phyloP scores from a whole-genome alignment of 2,113 vertebrate species.

The Zosterops pallidus region DNA sequence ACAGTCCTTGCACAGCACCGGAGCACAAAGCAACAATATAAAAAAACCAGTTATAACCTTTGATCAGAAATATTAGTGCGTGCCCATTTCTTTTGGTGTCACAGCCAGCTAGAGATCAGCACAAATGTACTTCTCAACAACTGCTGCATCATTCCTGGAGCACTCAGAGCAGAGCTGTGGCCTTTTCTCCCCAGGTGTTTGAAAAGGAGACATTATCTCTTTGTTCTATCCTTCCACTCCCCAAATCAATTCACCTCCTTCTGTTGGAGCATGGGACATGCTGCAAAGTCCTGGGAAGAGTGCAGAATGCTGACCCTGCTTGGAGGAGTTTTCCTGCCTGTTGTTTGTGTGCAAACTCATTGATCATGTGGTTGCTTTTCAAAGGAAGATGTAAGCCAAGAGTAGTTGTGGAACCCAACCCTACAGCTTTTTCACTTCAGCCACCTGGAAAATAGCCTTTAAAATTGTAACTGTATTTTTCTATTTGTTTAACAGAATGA shows the following conservation, averaged over 20 bases:
- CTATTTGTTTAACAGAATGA: slow-evolving; percentile 82
- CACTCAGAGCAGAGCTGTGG: background rate
- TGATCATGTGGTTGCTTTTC: background rate
- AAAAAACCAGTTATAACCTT: background rate
- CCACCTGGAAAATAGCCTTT: background rate
- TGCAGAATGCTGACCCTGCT: background rate
- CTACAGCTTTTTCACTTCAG: background rate
- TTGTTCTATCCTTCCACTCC: background rate
- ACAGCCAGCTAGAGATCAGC: background rate
- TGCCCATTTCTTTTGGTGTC: background rate
- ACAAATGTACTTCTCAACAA: background rate
- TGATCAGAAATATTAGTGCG: background rate
- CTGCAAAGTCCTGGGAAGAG: background rate
- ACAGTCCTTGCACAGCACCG: background rate
- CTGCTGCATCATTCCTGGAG: background rate
- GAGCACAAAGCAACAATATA: background rate
- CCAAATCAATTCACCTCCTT: background rate
- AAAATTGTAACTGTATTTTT: background rate
- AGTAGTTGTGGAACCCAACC: background rate
- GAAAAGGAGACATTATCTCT: background rate
- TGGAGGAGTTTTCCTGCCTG: background rate
- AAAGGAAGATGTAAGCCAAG: background rate
- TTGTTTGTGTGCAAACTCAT: background rate
- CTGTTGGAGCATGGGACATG: background rate
- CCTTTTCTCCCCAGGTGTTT: background rate